Evolutionary conservation across 2,888 invertebrate genomes (phyloP).

Genomic region (Aromia moschata): DNA sequence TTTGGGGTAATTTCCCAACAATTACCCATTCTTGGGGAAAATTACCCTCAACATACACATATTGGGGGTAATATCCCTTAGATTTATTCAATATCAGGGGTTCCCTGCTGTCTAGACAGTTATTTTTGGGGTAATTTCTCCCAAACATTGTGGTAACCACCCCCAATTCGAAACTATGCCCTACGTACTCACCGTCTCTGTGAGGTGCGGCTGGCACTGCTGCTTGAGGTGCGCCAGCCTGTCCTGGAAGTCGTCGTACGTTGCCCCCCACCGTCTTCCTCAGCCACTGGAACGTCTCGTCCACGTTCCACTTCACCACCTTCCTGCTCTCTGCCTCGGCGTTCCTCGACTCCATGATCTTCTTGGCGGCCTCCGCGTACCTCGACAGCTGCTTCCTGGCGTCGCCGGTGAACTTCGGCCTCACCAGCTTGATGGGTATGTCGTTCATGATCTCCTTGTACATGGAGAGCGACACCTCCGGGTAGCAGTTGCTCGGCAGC

Average conservation of each 20-base stretch:
- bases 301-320: conserved; percentile 98
- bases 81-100: too few relatives aligned
- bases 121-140: too few relatives aligned
- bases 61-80: too few relatives aligned
- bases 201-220: conserved; percentile 95
- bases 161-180: too few relatives aligned
- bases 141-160: too few relatives aligned
- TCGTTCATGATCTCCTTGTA: conserved; percentile 98
- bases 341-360: conserved; percentile 94
- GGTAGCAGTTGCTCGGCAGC: conserved; percentile 89
- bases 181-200: conserved; percentile 78
- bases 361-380: conserved; percentile 96
- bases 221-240: conserved; percentile 90
- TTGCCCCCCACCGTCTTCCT: conserved; percentile 91
- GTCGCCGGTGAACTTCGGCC: conserved; percentile 95
- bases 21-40: too few relatives aligned
- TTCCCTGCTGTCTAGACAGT: too few relatives aligned
- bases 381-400: conserved; percentile 85
- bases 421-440: conserved; percentile 94
- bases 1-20: too few relatives aligned
- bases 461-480: conserved; percentile 94
- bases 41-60: too few relatives aligned
- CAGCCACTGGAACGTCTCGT: conserved; percentile 96
- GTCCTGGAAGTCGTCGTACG: conserved; percentile 92
- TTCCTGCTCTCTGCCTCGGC: conserved; percentile 93